These are phyloP conservation scores for Bunonema sp. DNA, from an alignment of 2,888 invertebrate species.

Conservation along the genomic window DNA sequence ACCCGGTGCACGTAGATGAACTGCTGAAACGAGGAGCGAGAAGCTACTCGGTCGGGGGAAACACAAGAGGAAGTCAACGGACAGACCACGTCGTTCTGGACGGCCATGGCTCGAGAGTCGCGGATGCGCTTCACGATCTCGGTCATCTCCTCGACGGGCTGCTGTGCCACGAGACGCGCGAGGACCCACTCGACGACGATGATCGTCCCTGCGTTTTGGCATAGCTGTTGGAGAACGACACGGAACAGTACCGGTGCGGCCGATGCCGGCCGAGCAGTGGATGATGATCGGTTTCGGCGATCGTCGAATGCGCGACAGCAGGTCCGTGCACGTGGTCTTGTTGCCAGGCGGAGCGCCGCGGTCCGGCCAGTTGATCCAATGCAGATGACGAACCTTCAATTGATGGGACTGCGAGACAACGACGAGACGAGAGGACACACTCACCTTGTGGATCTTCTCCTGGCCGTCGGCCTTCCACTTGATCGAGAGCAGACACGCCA, in stretches of 20 bases:
- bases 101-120: conserved; percentile 17
- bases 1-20: conserved; percentile 27
- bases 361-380: conserved; percentile 26
- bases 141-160: conserved; percentile 13
- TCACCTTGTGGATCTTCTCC: conserved; percentile 2
- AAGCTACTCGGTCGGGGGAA: too few relatives aligned
- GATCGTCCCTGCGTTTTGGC: conserved; percentile 11
- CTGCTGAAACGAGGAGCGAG: conserved; percentile 10
- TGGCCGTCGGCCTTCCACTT: conserved; percentile 10
- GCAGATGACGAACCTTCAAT: conserved; percentile 13
- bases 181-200: conserved; percentile 19
- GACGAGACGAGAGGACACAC: neutral
- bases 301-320: conserved; percentile 15
- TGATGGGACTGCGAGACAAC: neutral
- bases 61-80: neutral
- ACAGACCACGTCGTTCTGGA: conserved; percentile 19
- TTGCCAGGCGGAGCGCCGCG: conserved; percentile 14
- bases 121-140: conserved; percentile 19
- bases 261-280: conserved; percentile 25
- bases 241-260: conserved; percentile 10
- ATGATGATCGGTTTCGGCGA: conserved; percentile 19
- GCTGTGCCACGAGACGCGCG: conserved; percentile 9
- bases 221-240: neutral
- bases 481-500: conserved; percentile 3
- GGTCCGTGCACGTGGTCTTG: conserved; percentile 2